Evolutionary conservation across 2,797 vertebrate species (phyloP).

Genomic region (Bovichtus variegatus): DNA sequence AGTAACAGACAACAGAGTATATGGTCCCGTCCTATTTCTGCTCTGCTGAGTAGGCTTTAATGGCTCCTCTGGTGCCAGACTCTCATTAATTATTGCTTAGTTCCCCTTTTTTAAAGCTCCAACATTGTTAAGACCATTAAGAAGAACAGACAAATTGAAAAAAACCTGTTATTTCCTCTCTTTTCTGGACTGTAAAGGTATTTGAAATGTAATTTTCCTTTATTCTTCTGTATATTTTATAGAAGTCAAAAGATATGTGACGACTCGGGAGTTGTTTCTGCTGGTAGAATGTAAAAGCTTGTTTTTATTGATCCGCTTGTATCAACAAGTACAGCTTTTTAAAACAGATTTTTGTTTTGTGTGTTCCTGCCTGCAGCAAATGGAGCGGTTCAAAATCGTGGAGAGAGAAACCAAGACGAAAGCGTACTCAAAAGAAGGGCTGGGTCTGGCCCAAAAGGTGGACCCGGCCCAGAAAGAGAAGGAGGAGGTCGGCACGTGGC

Average conservation of each 20-base stretch:
- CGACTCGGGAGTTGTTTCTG: not conserved
- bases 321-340: not conserved
- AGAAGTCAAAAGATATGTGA: not conserved
- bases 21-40: not conserved
- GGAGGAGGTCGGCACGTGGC: constrained; percentile 93
- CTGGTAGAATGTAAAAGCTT: not conserved
- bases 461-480: constrained; percentile 95
- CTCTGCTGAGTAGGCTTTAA: not conserved
- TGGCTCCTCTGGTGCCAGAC: not conserved
- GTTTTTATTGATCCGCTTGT: not conserved
- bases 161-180: not conserved
- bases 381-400: constrained; percentile 96
- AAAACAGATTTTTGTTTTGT: not conserved
- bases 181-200: not conserved
- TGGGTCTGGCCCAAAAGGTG: constrained; percentile 93
- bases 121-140: not conserved
- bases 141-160: not conserved
- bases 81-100: not conserved
- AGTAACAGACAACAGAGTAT: constrained; percentile 5
- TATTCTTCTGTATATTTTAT: no score
- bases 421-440: constrained; percentile 94
- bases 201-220: not conserved
- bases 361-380: constrained; percentile 86
- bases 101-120: not conserved
- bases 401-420: constrained; percentile 96